These are phyloP conservation scores for Pseudeuparius sepicola DNA, from an alignment of 2,888 invertebrate genomes.

Conservation along the genomic window DNA sequence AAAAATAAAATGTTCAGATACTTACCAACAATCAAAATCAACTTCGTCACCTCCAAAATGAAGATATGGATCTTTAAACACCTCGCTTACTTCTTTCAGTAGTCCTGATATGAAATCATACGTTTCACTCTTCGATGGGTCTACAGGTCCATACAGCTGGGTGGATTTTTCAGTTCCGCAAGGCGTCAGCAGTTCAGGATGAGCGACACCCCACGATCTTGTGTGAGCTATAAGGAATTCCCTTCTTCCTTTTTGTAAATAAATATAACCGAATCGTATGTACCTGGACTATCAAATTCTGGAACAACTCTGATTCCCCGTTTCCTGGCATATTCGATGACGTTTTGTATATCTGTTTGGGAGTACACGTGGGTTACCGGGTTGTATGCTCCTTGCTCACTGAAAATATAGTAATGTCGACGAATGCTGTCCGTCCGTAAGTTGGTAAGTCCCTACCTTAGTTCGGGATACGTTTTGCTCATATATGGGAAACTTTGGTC, in stretches of 20 bases:
- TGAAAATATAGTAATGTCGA: conserved; percentile 39
- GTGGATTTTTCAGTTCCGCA: conserved; percentile 45
- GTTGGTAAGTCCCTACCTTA: conserved; percentile 50
- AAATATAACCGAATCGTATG: conserved; percentile 15
- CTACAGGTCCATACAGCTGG: conserved; percentile 70
- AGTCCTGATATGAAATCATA: conserved; percentile 59
- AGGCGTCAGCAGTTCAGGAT: conserved; percentile 60
- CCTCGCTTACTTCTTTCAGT: conserved; percentile 55
- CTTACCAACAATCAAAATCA: conserved; percentile 68
- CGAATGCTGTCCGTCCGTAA: no score
- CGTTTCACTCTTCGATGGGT: conserved; percentile 57
- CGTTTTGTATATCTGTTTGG: conserved; percentile 48
- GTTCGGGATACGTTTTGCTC: conserved; percentile 65
- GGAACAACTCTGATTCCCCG: conserved; percentile 80
- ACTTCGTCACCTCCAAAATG: conserved; percentile 94
- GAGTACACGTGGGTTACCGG: conserved; percentile 53
- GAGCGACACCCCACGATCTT: conserved; percentile 73
- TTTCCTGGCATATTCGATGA: conserved; percentile 67
- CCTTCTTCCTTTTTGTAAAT: not conserved
- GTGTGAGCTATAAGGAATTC: conserved; percentile 56
- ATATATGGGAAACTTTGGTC: conserved; percentile 88
- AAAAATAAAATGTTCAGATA: conserved; percentile 9
- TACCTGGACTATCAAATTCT: conserved; percentile 88
- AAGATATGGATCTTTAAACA: conserved; percentile 74
- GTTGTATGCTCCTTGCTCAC: conserved; percentile 58